Conservation (phyloP, 2,113 vertebrate genomes). For the Gambusia affinis region DNA sequence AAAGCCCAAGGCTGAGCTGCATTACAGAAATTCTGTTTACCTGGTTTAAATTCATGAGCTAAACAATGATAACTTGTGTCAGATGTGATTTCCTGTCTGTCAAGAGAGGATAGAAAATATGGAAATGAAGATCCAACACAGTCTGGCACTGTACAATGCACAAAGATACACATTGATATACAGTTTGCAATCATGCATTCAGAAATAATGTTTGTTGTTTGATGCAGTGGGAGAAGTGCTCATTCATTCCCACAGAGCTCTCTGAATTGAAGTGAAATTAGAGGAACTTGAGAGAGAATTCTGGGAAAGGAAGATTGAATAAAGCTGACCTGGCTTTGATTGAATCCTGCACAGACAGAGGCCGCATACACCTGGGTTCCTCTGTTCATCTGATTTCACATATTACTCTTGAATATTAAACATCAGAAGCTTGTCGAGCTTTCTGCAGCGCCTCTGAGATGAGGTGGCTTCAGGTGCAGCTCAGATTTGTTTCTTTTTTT, state of each 20-base stretch:
- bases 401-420: conserved; percentile 69
- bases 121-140: conserved; percentile 20
- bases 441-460: conserved; percentile 43
- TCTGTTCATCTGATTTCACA: conserved; percentile 63
- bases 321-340: conserved; percentile 64
- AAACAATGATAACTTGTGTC: conserved; percentile 26
- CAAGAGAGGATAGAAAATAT: conserved; percentile 21
- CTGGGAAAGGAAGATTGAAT: conserved; percentile 30
- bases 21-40: neutral
- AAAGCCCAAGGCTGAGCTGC: neutral
- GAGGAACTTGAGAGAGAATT: conserved; percentile 45
- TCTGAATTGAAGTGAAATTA: conserved; percentile 63
- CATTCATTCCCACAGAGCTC: conserved; percentile 36
- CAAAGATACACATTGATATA: conserved; percentile 1
- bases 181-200: conserved; percentile 18
- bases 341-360: conserved; percentile 64
- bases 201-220: conserved; percentile 39
- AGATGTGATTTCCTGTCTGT: conserved; percentile 19
- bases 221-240: conserved; percentile 17
- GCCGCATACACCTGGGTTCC: conserved; percentile 69
- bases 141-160: neutral
- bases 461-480: conserved; percentile 30
- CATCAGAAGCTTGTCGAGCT: conserved; percentile 55
- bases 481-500: conserved; percentile 18
- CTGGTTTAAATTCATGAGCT: conserved; percentile 18